phyloP scores from a whole-genome alignment of 2,113 vertebrate species.

The Albula goreensis region DNA sequence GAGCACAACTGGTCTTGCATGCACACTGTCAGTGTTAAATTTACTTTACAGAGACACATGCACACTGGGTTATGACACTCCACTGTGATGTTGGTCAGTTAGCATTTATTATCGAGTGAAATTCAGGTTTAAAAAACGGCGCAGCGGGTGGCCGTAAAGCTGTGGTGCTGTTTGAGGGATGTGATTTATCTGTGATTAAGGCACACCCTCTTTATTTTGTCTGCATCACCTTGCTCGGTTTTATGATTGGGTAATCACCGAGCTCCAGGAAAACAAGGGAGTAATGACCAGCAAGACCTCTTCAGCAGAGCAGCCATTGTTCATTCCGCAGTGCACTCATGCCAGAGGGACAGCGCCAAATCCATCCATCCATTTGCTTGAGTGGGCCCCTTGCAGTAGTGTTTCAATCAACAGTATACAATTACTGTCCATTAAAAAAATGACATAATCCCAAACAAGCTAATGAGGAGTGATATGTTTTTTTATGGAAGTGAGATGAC shows the following conservation, averaged over 20 bases:
- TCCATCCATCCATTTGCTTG: neutral
- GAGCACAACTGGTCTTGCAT: too few relatives aligned
- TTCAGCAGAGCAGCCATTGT: neutral
- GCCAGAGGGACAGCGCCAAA: neutral
- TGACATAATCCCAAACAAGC: constrained; percentile 16
- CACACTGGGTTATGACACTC: too few relatives aligned
- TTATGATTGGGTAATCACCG: neutral
- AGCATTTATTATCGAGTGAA: constrained; percentile 38
- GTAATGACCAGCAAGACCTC: neutral
- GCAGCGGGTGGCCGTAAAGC: constrained; percentile 15
- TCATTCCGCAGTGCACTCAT: neutral
- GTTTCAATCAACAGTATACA: constrained; percentile 15
- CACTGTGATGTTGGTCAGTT: constrained; percentile 25
- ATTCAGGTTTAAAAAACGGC: constrained; percentile 16
- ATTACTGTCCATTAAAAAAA: constrained; percentile 24
- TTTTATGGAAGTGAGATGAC: neutral
- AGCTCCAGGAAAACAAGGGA: neutral
- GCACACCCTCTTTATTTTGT: neutral
- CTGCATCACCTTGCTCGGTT: neutral
- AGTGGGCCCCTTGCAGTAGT: neutral
- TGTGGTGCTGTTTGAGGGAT: neutral
- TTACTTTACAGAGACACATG: neutral
- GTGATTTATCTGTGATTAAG: neutral
- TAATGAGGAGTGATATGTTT: neutral
- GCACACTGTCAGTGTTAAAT: neutral